A percentile compares a stretch with the other conserved stretches of the same genome.
These are phyloP conservation scores for Sinella curviseta DNA, from an alignment of 1,140 invertebrate species.

Conservation along the genomic window DNA sequence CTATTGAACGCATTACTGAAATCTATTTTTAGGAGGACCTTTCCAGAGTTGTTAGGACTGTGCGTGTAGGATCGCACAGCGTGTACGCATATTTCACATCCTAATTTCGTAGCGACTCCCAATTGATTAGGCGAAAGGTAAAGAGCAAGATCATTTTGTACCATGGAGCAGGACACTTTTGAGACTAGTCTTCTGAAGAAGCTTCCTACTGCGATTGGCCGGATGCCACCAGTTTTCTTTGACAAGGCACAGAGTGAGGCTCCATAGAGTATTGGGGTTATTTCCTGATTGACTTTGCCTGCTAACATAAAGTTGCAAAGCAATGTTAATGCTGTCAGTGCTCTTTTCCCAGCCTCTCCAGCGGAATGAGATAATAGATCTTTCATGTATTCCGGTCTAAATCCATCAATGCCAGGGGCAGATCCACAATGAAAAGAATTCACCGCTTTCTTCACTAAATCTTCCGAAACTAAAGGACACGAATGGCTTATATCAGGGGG, in stretches of 20 bases:
- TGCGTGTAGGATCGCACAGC: background rate
- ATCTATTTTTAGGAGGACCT: background rate
- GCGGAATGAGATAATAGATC: background rate
- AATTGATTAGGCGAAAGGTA: background rate
- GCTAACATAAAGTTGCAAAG: background rate
- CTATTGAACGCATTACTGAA: background rate
- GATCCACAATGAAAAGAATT: background rate
- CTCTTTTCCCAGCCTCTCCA: background rate
- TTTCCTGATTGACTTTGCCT: background rate
- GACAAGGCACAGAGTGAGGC: background rate
- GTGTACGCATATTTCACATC: background rate
- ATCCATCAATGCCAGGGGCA: background rate
- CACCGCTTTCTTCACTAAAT: background rate
- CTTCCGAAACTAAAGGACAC: background rate
- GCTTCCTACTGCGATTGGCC: conserved; percentile 20
- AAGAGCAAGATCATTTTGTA: background rate
- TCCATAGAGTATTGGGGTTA: background rate
- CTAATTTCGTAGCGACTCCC: background rate
- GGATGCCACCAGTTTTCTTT: conserved; percentile 23
- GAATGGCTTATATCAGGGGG: background rate
- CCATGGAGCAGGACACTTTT: background rate
- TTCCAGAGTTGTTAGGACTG: background rate
- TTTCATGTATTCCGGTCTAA: background rate
- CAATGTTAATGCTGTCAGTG: background rate
- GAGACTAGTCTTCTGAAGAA: background rate